A percentile compares a stretch with the other conserved stretches of the same genome.
Evolutionary conservation across 2,113 vertebrate genomes (phyloP).

Genomic region (Cyanistes caeruleus): DNA sequence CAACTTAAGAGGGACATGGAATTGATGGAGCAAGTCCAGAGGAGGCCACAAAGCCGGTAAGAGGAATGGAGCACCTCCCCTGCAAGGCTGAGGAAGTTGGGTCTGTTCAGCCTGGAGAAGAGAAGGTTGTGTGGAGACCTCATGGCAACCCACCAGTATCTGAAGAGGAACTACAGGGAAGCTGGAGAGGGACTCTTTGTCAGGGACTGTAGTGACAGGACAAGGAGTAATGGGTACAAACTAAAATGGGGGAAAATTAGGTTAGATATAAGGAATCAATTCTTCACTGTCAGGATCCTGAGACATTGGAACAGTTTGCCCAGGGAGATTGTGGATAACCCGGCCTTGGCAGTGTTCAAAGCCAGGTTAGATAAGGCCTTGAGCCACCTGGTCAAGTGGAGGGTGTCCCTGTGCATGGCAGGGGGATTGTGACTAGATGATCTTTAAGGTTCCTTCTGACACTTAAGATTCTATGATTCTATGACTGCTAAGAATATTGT

Average conservation of each 20-base stretch:
- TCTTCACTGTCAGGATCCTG: background rate
- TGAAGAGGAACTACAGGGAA: fast-evolving
- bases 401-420: background rate
- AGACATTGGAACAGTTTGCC: background rate
- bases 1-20: fast-evolving
- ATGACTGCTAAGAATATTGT: background rate
- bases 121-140: background rate
- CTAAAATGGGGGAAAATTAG: background rate
- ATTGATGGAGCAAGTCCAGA: background rate
- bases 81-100: background rate
- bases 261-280: background rate
- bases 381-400: too few species aligned
- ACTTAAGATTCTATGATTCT: background rate
- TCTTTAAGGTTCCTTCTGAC: background rate
- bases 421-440: background rate
- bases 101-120: background rate
- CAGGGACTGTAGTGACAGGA: background rate
- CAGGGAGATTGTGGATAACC: background rate
- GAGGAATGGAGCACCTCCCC: fast-evolving
- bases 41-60: background rate
- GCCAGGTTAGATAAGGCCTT: background rate
- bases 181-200: background rate
- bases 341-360: background rate
- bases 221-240: background rate
- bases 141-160: background rate